phyloP scores from a whole-genome alignment of 2,888 invertebrate genomes.

The Subacronicta megacephala region DNA sequence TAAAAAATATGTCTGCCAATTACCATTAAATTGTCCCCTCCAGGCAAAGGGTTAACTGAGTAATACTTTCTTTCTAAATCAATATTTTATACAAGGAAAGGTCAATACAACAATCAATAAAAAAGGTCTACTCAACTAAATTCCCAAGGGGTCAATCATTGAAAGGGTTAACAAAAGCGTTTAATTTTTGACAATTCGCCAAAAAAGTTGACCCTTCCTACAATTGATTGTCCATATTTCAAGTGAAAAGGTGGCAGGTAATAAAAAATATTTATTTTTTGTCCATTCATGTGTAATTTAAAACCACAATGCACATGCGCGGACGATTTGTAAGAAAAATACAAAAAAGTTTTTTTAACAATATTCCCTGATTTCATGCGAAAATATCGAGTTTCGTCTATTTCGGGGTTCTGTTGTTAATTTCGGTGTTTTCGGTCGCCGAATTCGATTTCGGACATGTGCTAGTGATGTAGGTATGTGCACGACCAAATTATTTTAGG shows the following conservation, averaged over 20 bases:
- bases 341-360: constrained; percentile 73
- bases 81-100: constrained; percentile 29
- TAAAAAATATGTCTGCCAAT: too few relatives aligned
- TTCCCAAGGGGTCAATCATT: constrained; percentile 61
- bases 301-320: constrained; percentile 82
- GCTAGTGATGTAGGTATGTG: constrained; percentile 73
- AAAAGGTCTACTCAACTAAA: constrained; percentile 19
- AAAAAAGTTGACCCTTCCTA: constrained; percentile 82
- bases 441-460: constrained; percentile 79
- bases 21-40: not conserved
- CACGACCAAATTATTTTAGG: constrained; percentile 58
- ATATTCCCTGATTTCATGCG: constrained; percentile 83
- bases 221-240: constrained; percentile 77
- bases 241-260: constrained; percentile 70
- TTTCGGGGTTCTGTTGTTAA: constrained; percentile 53
- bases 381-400: constrained; percentile 84
- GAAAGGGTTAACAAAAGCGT: constrained; percentile 74
- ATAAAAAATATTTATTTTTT: constrained; percentile 66
- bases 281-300: constrained; percentile 73
- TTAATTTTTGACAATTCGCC: constrained; percentile 67
- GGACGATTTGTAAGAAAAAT: constrained; percentile 81
- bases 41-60: not conserved
- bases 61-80: not conserved
- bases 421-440: constrained; percentile 71
- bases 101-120: constrained; percentile 50